Evolutionary conservation across 2,113 vertebrate genomes (phyloP).

Genomic region (Ursus arctos): DNA sequence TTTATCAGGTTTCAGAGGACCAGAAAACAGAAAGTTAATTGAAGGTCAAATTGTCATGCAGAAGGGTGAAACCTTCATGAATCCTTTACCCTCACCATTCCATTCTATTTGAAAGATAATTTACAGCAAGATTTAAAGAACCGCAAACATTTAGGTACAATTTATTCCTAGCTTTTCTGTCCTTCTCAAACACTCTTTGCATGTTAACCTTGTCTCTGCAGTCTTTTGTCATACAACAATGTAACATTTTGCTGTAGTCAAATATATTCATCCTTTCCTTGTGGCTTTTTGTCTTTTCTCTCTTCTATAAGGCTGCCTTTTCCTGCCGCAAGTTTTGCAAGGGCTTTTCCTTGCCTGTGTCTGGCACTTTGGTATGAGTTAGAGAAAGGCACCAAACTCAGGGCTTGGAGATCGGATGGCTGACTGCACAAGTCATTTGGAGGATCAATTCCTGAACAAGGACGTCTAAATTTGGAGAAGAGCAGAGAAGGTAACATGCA

Average conservation of each 20-base stretch:
- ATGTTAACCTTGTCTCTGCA: neutral
- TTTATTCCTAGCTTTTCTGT: neutral
- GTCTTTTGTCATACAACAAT: neutral
- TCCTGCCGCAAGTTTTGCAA: neutral
- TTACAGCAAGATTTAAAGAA: conserved; percentile 17
- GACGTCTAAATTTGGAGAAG: neutral
- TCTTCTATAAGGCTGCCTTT: neutral
- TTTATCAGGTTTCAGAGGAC: neutral
- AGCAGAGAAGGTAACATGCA: neutral
- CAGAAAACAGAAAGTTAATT: neutral
- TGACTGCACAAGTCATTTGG: neutral
- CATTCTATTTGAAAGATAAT: neutral
- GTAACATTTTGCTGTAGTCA: neutral
- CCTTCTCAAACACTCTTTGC: neutral
- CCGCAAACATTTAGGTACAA: neutral
- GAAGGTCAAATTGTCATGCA: neutral
- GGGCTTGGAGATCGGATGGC: neutral
- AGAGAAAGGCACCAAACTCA: neutral
- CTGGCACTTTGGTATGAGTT: neutral
- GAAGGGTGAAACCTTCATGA: neutral
- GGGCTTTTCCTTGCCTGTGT: neutral
- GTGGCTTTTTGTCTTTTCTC: neutral
- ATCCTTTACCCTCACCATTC: neutral
- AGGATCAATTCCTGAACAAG: neutral
- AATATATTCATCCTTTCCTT: neutral